A percentile compares a stretch with the other conserved stretches of the same genome.
Conservation (phyloP, 1,140 invertebrate species). For the Drosophila prosaltans region DNA sequence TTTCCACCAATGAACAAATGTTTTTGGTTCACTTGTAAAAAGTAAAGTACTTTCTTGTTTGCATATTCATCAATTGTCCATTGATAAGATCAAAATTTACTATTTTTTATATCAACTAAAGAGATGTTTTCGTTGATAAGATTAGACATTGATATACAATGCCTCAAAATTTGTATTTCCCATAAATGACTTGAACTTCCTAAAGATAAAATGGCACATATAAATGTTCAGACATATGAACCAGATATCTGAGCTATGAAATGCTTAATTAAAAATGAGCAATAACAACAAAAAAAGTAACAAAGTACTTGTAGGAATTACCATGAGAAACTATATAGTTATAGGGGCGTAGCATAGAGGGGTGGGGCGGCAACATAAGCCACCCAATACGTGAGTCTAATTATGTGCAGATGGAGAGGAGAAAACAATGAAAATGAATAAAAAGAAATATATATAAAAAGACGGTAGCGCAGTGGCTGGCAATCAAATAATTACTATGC, state of each 20-base stretch:
- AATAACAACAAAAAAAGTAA: conserved; percentile 22
- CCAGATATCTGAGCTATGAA: conserved; percentile 2
- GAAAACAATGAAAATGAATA: conserved; percentile 23
- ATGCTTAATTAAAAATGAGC: conserved; percentile 46
- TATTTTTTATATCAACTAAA: background rate
- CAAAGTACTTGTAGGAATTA: conserved; percentile 28
- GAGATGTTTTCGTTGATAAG: background rate
- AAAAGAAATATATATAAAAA: conserved; percentile 41
- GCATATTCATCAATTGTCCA: background rate
- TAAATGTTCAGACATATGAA: background rate
- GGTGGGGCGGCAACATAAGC: conserved; percentile 39
- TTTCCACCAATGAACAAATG: too few species aligned
- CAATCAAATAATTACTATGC: conserved; percentile 62
- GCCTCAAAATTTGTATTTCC: background rate
- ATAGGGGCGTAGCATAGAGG: conserved; percentile 19
- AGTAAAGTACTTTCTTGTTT: background rate
- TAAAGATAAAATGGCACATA: background rate
- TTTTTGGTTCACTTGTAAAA: background rate
- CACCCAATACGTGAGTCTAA: conserved; percentile 61
- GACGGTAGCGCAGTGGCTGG: conserved; percentile 32
- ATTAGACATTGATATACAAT: background rate
- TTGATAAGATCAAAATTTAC: background rate
- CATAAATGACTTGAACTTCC: background rate
- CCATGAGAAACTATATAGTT: conserved; percentile 28
- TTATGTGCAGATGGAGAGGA: conserved; percentile 51